phyloP scores from a whole-genome alignment of 2,113 vertebrate species.

The Oreochromis tanganicae region DNA sequence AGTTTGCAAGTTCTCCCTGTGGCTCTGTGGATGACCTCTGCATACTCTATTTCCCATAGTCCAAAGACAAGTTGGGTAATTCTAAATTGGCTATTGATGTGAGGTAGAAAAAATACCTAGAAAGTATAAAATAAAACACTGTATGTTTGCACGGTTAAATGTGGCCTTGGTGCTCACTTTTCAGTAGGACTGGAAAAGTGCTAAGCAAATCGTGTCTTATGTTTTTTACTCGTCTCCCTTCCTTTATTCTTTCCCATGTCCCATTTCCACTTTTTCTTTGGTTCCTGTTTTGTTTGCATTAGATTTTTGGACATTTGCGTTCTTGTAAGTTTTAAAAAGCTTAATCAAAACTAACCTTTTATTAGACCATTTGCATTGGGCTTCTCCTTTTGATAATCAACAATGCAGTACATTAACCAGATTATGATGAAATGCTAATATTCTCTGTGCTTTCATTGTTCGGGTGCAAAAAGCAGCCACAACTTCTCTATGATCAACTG shows the following conservation, averaged over 20 bases:
- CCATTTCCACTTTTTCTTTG: not conserved
- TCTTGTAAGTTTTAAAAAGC: not conserved
- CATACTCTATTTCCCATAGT: not conserved
- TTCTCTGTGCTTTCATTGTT: not conserved
- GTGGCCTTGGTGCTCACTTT: not conserved
- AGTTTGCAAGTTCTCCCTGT: not conserved
- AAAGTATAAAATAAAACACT: not conserved
- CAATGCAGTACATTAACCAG: not conserved
- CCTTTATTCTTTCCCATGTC: not conserved
- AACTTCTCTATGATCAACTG: not conserved
- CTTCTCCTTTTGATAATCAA: not conserved
- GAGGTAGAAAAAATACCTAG: not conserved
- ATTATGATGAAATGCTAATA: not conserved
- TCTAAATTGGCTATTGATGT: not conserved
- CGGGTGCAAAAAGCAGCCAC: not conserved
- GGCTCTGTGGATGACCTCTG: not conserved
- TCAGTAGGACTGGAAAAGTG: not conserved
- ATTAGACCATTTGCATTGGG: not conserved
- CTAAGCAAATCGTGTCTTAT: fast-evolving
- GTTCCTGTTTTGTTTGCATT: not conserved
- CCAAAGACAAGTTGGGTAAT: not conserved
- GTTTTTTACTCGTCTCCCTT: not conserved
- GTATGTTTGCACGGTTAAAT: not conserved
- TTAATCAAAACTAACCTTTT: fast-evolving
- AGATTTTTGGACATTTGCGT: not conserved